phyloP scores from a whole-genome alignment of 1,140 invertebrate genomes.

The Brachionus calyciflorus region DNA sequence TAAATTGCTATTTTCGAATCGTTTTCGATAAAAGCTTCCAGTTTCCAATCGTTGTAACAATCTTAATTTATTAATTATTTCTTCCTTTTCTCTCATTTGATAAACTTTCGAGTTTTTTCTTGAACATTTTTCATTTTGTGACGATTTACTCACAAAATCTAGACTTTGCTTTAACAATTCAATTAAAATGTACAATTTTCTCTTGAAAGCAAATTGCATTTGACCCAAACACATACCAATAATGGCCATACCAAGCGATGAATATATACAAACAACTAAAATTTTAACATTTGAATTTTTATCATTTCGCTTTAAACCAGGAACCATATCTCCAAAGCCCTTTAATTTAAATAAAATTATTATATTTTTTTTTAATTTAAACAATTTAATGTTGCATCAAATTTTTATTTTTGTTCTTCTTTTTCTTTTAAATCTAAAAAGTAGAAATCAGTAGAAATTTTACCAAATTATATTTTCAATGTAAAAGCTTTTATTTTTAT shows the following conservation, averaged over 20 bases:
- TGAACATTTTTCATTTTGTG: background rate
- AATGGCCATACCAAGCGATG: slow-evolving; percentile 92
- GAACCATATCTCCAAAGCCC: slow-evolving; percentile 92
- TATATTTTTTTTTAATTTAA: no score
- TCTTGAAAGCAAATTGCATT: slow-evolving; percentile 74
- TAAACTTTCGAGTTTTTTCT: background rate
- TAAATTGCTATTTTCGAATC: no score
- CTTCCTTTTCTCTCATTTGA: slow-evolving; percentile 8
- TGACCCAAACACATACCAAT: slow-evolving; percentile 99
- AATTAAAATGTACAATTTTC: background rate
- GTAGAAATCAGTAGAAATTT: no score
- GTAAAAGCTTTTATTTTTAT: no score
- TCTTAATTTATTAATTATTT: slow-evolving; percentile 11
- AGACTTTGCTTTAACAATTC: slow-evolving; percentile 7
- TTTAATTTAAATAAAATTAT: no score
- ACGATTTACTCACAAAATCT: slow-evolving; percentile 12
- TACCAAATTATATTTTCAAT: no score
- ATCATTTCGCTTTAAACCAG: slow-evolving; percentile 66
- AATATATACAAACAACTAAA: slow-evolving; percentile 72
- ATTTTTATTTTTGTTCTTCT: no score
- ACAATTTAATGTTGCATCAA: no score
- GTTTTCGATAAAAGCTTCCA: slow-evolving; percentile 4
- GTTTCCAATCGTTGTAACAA: background rate
- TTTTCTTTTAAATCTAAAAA: no score
- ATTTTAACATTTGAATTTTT: background rate